These are phyloP conservation scores for Sweltsa coloradensis DNA, from an alignment of 1,140 invertebrate species.

Conservation along the genomic window DNA sequence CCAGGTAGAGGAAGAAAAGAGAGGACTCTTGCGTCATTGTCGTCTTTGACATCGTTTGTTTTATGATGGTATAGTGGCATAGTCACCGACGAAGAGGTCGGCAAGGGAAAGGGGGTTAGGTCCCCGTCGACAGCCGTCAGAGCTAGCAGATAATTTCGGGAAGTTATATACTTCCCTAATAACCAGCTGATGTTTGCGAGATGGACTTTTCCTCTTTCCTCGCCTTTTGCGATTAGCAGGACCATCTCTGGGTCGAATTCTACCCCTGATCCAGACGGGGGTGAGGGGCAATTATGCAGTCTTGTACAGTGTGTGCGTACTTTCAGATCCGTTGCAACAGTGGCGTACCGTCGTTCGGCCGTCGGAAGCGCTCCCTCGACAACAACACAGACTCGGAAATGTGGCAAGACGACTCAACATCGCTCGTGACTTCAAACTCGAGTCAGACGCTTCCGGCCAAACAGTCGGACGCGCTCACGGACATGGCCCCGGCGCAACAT, in stretches of 20 bases:
- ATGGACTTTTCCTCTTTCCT: neutral
- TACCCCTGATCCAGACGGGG: no score
- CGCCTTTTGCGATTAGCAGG: no score
- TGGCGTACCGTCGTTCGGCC: slow-evolving; percentile 27
- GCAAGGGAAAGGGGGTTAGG: neutral
- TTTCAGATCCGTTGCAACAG: slow-evolving; percentile 24
- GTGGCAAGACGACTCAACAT: slow-evolving; percentile 6
- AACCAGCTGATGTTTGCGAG: no score
- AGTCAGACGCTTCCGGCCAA: neutral
- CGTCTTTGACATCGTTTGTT: no score
- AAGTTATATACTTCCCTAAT: slow-evolving; percentile 1
- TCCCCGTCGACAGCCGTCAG: no score
- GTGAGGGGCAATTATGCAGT: no score
- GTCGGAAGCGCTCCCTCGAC: slow-evolving; percentile 18
- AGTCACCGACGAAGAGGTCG: neutral
- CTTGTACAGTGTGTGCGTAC: neutral
- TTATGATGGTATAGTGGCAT: slow-evolving; percentile 6
- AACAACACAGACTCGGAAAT: slow-evolving; percentile 13
- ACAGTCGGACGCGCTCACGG: neutral
- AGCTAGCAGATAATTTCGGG: neutral
- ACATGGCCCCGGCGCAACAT: neutral
- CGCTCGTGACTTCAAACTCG: neutral
- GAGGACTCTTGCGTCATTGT: no score
- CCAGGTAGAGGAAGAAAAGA: no score
- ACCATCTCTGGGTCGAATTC: no score